Evolutionary conservation across 30 jellyfish, hydroid and myxozoan species (phyloP).

Genomic region (Haliclystus octoradiatus): DNA sequence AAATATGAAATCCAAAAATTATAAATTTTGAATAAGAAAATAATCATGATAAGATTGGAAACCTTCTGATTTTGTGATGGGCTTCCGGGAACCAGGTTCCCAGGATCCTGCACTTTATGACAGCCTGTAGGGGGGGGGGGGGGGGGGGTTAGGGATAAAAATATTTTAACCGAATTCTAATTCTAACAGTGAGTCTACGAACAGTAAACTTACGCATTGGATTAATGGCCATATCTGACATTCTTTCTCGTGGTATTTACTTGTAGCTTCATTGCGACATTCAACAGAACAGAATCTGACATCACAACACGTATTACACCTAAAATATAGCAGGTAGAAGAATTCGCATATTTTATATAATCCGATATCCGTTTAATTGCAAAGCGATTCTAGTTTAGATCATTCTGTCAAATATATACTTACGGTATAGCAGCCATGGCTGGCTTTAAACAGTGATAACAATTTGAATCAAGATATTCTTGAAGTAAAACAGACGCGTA

Average conservation of each 20-base stretch:
- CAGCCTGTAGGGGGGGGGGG: too few relatives aligned
- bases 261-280: conserved; percentile 30
- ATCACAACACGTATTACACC: conserved; percentile 48
- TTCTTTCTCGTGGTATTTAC: conserved; percentile 33
- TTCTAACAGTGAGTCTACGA: too few relatives aligned
- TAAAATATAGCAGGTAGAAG: not conserved
- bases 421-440: conserved; percentile 57
- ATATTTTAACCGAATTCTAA: too few relatives aligned
- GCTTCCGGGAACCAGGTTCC: too few relatives aligned
- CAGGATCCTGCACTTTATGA: too few relatives aligned
- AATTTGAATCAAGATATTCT: conserved; percentile 36
- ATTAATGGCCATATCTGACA: conserved; percentile 60
- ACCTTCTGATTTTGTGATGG: too few relatives aligned
- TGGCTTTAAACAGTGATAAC: conserved; percentile 50
- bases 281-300: conserved; percentile 47
- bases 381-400: not conserved
- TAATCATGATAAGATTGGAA: too few relatives aligned
- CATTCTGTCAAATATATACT: not conserved
- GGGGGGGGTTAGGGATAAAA: too few relatives aligned
- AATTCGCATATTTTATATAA: not conserved
- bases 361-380: not conserved
- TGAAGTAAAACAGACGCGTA: conserved; percentile 58
- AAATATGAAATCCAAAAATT: too few relatives aligned
- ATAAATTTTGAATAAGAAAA: too few relatives aligned
- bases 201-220: conserved; percentile 52